Percentiles rank a stretch among this genome's conserved stretches.
These are phyloP conservation scores for Eospalax fontanierii DNA, from an alignment of 2,797 vertebrate species.

Conservation along the genomic window DNA sequence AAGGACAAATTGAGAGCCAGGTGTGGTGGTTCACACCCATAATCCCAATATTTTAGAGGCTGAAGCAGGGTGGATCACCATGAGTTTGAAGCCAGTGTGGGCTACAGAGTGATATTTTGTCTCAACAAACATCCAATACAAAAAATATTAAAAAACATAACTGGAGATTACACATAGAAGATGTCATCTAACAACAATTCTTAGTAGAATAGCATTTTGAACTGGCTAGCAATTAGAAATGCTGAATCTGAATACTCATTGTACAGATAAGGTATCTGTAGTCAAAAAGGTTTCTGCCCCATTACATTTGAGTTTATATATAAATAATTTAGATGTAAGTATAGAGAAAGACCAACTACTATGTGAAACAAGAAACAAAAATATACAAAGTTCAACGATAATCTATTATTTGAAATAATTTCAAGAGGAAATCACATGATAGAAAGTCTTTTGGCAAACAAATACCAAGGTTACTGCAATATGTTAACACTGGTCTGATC, in stretches of 20 bases:
- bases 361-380: constrained; percentile 65
- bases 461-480: constrained; percentile 75
- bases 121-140: not conserved
- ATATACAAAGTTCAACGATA: constrained; percentile 68
- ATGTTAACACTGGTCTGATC: constrained; percentile 81
- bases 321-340: constrained; percentile 16
- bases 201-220: constrained; percentile 41
- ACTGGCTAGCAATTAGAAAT: constrained; percentile 13
- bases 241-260: constrained; percentile 15
- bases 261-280: not conserved
- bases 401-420: constrained; percentile 70
- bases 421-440: constrained; percentile 73
- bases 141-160: constrained; percentile 17
- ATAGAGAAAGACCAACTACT: constrained; percentile 61
- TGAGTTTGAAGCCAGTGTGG: not conserved
- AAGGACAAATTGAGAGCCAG: not conserved
- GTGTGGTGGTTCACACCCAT: not conserved
- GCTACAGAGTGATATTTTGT: not conserved
- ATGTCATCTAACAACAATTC: not conserved
- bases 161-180: not conserved
- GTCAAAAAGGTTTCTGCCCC: not conserved
- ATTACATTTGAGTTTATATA: constrained; percentile 38
- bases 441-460: constrained; percentile 74
- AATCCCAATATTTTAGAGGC: not conserved
- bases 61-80: not conserved